A percentile compares a stretch with the other conserved stretches of the same genome.
phyloP scores from a whole-genome alignment of 2,113 vertebrate genomes.

The Aleadryas rufinucha region DNA sequence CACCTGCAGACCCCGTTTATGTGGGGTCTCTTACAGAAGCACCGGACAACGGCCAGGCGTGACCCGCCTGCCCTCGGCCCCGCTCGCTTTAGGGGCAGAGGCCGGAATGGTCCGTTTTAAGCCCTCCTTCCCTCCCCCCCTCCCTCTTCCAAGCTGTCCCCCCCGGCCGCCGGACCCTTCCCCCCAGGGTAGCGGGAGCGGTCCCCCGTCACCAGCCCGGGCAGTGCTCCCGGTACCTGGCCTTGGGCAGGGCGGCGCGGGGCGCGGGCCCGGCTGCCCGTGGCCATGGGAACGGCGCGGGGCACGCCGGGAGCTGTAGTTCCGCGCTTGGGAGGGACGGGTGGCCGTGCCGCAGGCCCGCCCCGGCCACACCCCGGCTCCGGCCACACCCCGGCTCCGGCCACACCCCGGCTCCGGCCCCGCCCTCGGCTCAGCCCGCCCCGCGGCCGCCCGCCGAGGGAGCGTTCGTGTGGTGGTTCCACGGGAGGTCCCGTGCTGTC shows the following conservation, averaged over 20 bases:
- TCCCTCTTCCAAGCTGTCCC: neutral
- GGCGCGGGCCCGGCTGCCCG: neutral
- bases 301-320: constrained; percentile 68
- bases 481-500: rapidly evolving
- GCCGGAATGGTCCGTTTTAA: neutral
- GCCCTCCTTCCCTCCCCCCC: no score
- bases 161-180: neutral
- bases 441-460: neutral
- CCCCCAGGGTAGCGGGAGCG: neutral
- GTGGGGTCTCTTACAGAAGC: neutral
- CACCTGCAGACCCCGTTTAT: neutral
- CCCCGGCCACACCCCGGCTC: neutral
- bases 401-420: no score
- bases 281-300: constrained; percentile 47
- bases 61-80: no score
- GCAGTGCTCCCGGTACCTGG: neutral
- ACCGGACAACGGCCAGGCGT: no score
- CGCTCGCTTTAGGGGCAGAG: neutral
- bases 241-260: neutral
- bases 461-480: neutral
- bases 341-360: no score
- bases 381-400: neutral
- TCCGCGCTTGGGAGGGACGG: neutral
- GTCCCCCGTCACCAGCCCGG: rapidly evolving
- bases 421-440: neutral